Base-by-base conservation (phyloP, 2,888 invertebrate species). In the Imbricaverruca yamaguchii region DNA sequence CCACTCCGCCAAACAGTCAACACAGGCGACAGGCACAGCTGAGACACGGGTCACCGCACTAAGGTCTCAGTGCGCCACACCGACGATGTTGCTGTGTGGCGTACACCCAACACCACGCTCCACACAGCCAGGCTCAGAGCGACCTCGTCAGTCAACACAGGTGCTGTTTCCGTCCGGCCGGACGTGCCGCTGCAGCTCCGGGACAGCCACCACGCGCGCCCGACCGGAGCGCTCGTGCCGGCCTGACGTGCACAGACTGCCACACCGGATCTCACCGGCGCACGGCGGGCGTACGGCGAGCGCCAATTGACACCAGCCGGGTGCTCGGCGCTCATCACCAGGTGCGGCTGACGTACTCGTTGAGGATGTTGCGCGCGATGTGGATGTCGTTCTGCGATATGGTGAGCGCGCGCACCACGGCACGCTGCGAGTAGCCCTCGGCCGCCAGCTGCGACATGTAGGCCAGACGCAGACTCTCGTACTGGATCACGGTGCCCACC, bases 321-420 rank as follows among this genome's bases (percentile, higher is more conserved):
- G 39, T 18, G 18, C 13, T 67, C 23, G 21, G 81, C 11, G 25
- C 59, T 55, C n/a, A 59, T 80, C 65, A 67, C 74, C 55, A 74
- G 55, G 74, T 55, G 55, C 74, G 53, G 74, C 55, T 74, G 80
- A 94, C 95, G 88, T 96, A 96, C 87, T 96, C 95, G 87, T 94
- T 93, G 84, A 96, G 89, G 86, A 96, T 96, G 87, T 97, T 96
- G 89, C 96, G 93, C 80, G 97, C 97, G 96, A 97, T 97, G 87
- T 94, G 94, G 81, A 97, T 90, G 88, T 97, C 95, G 89, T 97
- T 97, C 82, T 95, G 90, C 1, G 96, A 94, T 85, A 97, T 96
- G 83, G 95, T 94, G 85, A 97, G 89, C 9, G 97, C 97, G 84
- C 96, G 91, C 80, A 96, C 93, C 7, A 96, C 97, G 80, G 94